Evolutionary conservation across 1,140 invertebrate species (phyloP), one percentile per base, ranked within the genome.

Genomic region (Zaprionus inermis): DNA sequence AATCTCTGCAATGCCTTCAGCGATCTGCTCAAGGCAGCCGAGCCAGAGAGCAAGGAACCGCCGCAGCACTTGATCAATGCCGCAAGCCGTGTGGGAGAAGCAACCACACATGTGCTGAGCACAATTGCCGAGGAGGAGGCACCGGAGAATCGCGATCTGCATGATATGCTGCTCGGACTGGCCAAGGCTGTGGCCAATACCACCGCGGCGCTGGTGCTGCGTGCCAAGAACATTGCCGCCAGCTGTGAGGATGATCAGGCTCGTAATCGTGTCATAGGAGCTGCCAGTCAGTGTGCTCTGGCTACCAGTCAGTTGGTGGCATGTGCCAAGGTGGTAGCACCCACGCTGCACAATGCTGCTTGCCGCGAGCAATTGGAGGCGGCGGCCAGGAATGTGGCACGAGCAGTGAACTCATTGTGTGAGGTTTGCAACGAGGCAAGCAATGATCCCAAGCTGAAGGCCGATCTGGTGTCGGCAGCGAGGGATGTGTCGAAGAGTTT

Each of bases 301-400:
- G 97, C 98, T 1, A 99, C 99, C 0, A 99, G 98, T 32, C 99
- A 99, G 92, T 93, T 99, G 1, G 98, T 99, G 0, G 98, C 99
- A 0, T 99, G 98, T 91, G 97, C 99, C 11, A 99, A 99, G 94
- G 96, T 97, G n/a, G 96, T 97, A 3, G 96, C 96, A 0, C 96
- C 96, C 0, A 97, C 96, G 0, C 92, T 99, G 5, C 95, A 97
- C 56, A 98, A 97, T 81, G 96, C 97, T 1, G 96, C 96, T 0
- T 99, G 99, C 90, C 97, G 99, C 84, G 96, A 98, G 74, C 98
- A 99, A 92, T 91, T 99, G 55, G 96, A 97, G 63, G 96, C 96
- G 56, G 98, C 99, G 0, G 97, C 98, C 0, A 95, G 97, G 32
- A 97, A 98, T 91, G 99, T 99, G 3, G 96, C 97, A 0, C 95